Conservation (phyloP, 2,113 vertebrate species). For the Lasiurus cinereus region DNA sequence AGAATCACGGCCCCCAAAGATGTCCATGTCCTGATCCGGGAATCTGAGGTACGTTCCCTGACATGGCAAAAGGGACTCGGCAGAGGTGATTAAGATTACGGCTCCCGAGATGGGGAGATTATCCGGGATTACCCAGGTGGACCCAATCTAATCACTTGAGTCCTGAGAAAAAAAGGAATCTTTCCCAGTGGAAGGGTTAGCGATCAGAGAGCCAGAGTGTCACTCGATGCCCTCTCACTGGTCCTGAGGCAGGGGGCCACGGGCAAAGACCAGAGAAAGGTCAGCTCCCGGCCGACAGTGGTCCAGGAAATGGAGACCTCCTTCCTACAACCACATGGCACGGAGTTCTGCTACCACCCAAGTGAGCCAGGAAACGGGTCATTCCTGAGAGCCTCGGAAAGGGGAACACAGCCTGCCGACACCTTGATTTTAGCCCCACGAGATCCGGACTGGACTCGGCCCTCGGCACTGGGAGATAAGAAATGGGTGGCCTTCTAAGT, state of each 20-base stretch:
- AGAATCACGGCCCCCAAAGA: not conserved
- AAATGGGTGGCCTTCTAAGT: fast-evolving
- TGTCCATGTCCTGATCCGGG: not conserved
- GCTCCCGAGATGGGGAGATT: not conserved
- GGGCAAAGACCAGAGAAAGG: not conserved
- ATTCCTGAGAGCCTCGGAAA: not conserved
- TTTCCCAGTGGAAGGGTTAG: constrained; percentile 3
- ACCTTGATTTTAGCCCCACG: not conserved
- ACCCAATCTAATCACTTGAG: not conserved
- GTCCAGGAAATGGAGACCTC: not conserved
- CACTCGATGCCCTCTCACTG: fast-evolving
- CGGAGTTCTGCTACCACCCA: not conserved
- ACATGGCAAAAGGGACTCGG: not conserved
- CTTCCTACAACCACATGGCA: not conserved
- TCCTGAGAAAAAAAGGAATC: not conserved
- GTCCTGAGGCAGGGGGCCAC: not conserved
- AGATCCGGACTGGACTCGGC: not conserved
- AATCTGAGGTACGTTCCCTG: not conserved
- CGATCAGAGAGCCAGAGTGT: not conserved
- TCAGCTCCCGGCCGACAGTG: not conserved
- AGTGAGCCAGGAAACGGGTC: not conserved
- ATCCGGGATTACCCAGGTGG: not conserved
- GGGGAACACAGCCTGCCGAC: not conserved
- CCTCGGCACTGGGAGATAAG: not conserved
- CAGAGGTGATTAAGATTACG: not conserved